Evolutionary conservation across 2,888 invertebrate species (phyloP).

Genomic region (Zaprionus lineosus): DNA sequence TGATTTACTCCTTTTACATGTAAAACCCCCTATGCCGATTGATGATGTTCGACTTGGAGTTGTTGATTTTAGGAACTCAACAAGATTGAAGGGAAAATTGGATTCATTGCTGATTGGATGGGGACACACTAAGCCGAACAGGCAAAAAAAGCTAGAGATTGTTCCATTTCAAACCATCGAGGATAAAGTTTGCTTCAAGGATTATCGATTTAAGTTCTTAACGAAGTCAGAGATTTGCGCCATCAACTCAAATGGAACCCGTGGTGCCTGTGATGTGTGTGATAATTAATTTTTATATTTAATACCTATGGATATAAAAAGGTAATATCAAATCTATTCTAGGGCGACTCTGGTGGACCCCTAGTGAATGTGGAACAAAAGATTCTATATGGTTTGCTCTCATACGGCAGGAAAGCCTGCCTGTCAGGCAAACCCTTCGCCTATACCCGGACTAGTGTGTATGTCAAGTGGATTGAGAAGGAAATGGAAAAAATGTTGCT

Average conservation of each 20-base stretch:
- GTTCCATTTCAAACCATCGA: constrained; percentile 68
- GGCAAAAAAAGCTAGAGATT: constrained; percentile 51
- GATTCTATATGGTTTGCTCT: constrained; percentile 73
- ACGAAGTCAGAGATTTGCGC: constrained; percentile 78
- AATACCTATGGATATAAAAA: constrained; percentile 45
- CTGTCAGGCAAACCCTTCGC: constrained; percentile 43
- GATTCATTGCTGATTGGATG: constrained; percentile 71
- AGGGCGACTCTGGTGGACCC: constrained; percentile 82
- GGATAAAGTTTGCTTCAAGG: constrained; percentile 54
- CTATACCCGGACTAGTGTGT: constrained; percentile 55
- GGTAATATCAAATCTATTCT: neutral
- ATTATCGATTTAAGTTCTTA: constrained; percentile 56
- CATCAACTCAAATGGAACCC: constrained; percentile 49
- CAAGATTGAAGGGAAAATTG: neutral
- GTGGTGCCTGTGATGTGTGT: constrained; percentile 80
- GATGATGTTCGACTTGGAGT: constrained; percentile 45
- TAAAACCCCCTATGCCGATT: constrained; percentile 61
- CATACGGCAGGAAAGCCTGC: constrained; percentile 72
- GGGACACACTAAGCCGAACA: constrained; percentile 61
- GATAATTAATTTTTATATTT: neutral
- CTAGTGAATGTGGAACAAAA: constrained; percentile 57
- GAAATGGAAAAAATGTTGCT: constrained; percentile 32
- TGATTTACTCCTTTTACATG: constrained; percentile 75
- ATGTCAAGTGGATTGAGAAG: constrained; percentile 53
- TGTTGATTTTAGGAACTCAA: constrained; percentile 34